Conservation (phyloP, 2,797 vertebrate species). For the Helarctos malayanus region DNA sequence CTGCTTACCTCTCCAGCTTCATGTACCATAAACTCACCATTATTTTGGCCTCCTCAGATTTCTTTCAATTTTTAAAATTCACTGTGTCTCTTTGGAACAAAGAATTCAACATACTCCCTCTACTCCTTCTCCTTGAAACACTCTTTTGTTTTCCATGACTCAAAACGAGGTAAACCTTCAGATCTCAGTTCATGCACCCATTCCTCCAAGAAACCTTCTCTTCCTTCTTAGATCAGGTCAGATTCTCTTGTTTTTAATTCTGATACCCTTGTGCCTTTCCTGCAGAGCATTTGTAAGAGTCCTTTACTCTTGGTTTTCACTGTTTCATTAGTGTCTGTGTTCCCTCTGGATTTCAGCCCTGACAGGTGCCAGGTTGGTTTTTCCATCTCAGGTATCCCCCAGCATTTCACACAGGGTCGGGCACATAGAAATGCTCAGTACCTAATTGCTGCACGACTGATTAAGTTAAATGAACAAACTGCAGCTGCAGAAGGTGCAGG, state of each 20-base stretch:
- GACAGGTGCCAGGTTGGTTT: not conserved
- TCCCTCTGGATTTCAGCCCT: not conserved
- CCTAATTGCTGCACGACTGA: not conserved
- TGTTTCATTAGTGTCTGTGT: not conserved
- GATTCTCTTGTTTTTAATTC: not conserved
- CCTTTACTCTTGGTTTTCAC: not conserved
- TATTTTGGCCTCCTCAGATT: not conserved
- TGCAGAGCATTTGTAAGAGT: not conserved
- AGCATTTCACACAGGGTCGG: not conserved
- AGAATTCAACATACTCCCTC: not conserved
- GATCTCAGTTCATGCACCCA: not conserved
- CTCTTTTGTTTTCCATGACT: not conserved
- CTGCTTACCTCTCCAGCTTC: not conserved
- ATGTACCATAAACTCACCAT: not conserved
- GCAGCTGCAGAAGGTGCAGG: not conserved
- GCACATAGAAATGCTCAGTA: not conserved
- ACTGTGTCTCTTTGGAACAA: not conserved
- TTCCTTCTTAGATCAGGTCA: not conserved
- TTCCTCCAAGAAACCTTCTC: not conserved
- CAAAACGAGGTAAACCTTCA: not conserved
- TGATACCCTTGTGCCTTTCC: not conserved
- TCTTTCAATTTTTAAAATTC: not conserved
- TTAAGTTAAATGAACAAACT: not conserved
- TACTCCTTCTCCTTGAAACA: not conserved
- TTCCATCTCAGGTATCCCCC: not conserved